Conservation (phyloP, 2,113 vertebrate species). For the Syngnathus typhle region DNA sequence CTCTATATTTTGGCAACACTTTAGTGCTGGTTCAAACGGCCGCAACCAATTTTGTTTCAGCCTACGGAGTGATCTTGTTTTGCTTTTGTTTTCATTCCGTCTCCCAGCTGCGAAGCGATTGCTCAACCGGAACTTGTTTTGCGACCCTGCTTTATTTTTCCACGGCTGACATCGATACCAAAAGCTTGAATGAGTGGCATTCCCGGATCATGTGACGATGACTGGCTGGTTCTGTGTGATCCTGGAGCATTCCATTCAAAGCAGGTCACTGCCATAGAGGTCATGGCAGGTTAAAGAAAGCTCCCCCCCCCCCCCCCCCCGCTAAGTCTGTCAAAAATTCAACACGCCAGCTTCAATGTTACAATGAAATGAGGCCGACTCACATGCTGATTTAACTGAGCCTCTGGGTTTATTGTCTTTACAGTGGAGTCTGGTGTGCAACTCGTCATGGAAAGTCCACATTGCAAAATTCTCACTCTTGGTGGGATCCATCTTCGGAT, state of each 20-base stretch:
- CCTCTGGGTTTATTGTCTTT: conserved; percentile 52
- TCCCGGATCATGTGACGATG: conserved; percentile 60
- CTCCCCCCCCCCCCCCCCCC: not conserved
- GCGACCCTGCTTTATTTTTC: conserved; percentile 27
- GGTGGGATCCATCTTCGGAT: conserved; percentile 96
- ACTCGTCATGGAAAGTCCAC: conserved; percentile 88
- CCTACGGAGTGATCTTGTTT: not conserved
- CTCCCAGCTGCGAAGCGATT: conserved; percentile 23
- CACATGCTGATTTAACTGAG: not conserved
- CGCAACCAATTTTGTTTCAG: not conserved
- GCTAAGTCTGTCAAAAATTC: not conserved
- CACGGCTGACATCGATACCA: conserved; percentile 54
- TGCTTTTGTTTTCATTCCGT: conserved; percentile 6
- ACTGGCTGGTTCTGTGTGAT: conserved; percentile 45
- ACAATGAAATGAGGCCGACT: not conserved
- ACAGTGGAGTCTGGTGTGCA: conserved; percentile 93
- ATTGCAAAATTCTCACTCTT: conserved; percentile 95
- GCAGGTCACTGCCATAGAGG: conserved; percentile 35
- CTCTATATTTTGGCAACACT: conserved; percentile 5
- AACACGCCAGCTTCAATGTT: not conserved
- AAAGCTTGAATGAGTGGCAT: conserved; percentile 52
- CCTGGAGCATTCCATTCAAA: conserved; percentile 46
- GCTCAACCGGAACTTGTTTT: conserved; percentile 46
- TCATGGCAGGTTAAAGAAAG: conserved; percentile 27
- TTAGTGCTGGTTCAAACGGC: conserved; percentile 7